A percentile compares a stretch with the other conserved stretches of the same genome.
Evolutionary conservation across 1,140 invertebrate species (phyloP).

Genomic region (Dendrolimus kikuchii): DNA sequence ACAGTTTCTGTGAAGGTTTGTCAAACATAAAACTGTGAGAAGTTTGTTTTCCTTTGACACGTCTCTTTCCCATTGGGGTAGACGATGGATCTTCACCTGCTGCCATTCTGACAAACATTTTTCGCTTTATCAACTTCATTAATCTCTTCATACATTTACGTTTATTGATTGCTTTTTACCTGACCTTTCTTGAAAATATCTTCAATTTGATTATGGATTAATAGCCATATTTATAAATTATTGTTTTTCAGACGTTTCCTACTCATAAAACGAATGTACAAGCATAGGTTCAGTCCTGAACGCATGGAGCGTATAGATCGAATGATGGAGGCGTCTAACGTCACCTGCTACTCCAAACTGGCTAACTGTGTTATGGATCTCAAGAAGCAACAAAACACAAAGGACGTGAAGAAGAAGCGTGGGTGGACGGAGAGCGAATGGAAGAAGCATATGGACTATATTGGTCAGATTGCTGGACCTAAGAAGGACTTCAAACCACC

Average conservation of each 20-base stretch:
- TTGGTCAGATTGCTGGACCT: constrained; percentile 43
- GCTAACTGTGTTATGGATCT: constrained; percentile 52
- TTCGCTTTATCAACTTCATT: no score
- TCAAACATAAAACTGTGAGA: no score
- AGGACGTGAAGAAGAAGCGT: constrained; percentile 50
- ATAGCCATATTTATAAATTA: constrained; percentile 38
- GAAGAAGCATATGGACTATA: constrained; percentile 65
- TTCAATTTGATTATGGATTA: no score
- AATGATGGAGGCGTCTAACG: constrained; percentile 54
- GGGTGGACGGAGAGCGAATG: constrained; percentile 56
- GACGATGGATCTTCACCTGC: no score
- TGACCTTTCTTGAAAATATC: no score
- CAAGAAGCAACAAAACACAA: constrained; percentile 40
- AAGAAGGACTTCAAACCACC: constrained; percentile 34
- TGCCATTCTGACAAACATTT: no score
- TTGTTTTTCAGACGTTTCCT: constrained; percentile 43
- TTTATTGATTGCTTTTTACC: no score
- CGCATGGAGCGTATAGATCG: constrained; percentile 47
- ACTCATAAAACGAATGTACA: constrained; percentile 41
- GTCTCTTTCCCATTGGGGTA: no score
- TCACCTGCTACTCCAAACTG: constrained; percentile 48
- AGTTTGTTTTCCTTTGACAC: no score
- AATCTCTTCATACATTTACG: no score
- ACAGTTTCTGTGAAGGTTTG: no score
- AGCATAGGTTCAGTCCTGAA: constrained; percentile 36